Percentiles rank a stretch among this genome's conserved stretches.
Conservation (phyloP, 2,888 invertebrate species). For the Cantharis nigra region DNA sequence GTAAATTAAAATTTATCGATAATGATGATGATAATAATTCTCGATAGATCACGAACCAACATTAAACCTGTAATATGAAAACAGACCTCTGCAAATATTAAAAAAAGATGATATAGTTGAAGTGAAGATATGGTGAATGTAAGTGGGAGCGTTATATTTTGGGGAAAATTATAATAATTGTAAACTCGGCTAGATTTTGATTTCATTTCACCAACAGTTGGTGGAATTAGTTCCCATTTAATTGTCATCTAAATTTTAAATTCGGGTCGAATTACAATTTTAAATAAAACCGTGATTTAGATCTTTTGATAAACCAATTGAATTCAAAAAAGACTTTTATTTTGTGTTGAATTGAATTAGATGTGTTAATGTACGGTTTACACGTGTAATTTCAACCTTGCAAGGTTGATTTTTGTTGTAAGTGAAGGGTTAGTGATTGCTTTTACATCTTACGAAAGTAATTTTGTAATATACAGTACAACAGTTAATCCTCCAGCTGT, state of each 20-base stretch:
- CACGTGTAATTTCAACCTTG: constrained; percentile 8
- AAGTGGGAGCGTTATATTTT: neutral
- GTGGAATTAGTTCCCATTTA: neutral
- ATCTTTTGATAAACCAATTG: neutral
- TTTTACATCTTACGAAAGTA: constrained; percentile 21
- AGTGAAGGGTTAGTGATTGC: constrained; percentile 19
- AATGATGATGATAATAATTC: too few species aligned
- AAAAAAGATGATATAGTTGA: neutral
- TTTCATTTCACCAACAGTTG: neutral
- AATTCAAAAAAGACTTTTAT: neutral
- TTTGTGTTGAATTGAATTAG: neutral
- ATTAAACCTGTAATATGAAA: neutral
- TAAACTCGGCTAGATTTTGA: neutral
- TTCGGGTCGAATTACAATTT: constrained; percentile 2
- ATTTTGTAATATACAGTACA: neutral
- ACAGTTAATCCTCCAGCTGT: neutral
- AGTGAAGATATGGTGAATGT: neutral
- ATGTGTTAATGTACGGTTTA: neutral
- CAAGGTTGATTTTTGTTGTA: constrained; percentile 19
- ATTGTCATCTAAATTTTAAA: constrained; percentile 3
- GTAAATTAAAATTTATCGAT: neutral
- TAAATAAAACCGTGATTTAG: neutral
- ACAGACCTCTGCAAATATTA: neutral
- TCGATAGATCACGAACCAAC: too few species aligned
- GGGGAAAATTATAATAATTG: neutral